Evolutionary conservation across 2,888 invertebrate species (phyloP).

Genomic region (Pelosia muscerda): DNA sequence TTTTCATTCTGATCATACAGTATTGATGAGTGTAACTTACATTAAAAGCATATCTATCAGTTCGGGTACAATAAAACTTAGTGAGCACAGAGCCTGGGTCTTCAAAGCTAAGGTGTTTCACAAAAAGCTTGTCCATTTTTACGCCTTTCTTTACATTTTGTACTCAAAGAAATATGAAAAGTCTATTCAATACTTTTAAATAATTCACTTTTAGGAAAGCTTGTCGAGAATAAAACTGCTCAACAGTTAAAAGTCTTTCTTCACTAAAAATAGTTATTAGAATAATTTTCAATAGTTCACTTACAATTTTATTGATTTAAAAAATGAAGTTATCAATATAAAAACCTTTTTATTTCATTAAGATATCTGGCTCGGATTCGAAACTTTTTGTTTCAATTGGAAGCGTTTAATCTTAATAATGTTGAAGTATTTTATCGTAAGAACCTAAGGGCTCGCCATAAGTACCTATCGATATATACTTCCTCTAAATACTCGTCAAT

Average conservation of each 20-base stretch:
- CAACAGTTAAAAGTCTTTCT: not conserved
- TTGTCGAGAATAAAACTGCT: not conserved
- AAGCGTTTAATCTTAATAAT: not conserved
- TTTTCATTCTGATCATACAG: slow-evolving; percentile 20
- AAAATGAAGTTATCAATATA: not conserved
- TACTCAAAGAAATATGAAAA: too few species aligned
- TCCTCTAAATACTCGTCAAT: too few species aligned
- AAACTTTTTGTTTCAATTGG: not conserved
- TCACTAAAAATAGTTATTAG: too few species aligned
- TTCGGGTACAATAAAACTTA: not conserved
- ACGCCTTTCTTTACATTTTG: not conserved
- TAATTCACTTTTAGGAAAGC: too few species aligned
- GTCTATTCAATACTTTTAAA: too few species aligned
- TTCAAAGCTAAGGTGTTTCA: not conserved
- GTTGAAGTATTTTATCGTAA: not conserved
- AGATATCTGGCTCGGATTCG: too few species aligned
- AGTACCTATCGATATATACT: too few species aligned
- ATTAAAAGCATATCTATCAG: slow-evolving; percentile 8
- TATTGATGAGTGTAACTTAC: slow-evolving; percentile 12
- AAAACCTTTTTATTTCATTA: not conserved
- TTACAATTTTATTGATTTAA: not conserved
- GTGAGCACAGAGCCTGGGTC: not conserved
- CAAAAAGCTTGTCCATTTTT: too few species aligned
- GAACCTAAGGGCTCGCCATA: not conserved
- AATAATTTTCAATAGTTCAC: not conserved